phyloP scores from a whole-genome alignment of 2,888 invertebrate genomes.

The Petrolisthes cinctipes region DNA sequence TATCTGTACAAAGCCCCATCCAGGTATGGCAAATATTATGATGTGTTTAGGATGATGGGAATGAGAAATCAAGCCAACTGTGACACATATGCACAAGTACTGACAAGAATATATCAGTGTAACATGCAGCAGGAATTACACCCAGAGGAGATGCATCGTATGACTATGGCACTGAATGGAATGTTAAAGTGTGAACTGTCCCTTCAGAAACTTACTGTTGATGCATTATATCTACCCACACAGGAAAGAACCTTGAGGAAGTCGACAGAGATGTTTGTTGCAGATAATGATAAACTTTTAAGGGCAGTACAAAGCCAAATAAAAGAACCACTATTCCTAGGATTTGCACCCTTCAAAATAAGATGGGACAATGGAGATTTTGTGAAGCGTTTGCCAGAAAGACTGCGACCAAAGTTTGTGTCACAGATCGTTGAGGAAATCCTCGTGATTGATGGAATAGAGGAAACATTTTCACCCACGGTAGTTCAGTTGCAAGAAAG shows the following conservation, averaged over 20 bases:
- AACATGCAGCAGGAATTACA: not conserved
- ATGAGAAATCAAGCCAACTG: not conserved
- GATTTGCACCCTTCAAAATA: constrained; percentile 6
- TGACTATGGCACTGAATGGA: constrained; percentile 19
- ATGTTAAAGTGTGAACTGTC: not conserved
- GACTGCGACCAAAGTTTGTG: no score
- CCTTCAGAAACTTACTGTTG: constrained; percentile 10
- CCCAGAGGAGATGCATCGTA: constrained; percentile 5
- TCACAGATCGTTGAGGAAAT: not conserved
- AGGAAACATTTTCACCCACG: no score
- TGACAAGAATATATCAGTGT: constrained; percentile 11
- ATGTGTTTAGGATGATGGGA: constrained; percentile 16
- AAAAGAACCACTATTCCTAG: constrained; percentile 25
- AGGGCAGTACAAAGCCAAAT: not conserved
- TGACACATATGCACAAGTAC: constrained; percentile 28
- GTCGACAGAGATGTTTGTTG: constrained; percentile 37
- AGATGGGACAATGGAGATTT: not conserved
- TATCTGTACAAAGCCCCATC: constrained; percentile 36
- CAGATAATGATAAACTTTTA: constrained; percentile 27
- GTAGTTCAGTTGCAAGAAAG: no score
- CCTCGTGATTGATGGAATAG: no score
- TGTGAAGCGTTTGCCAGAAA: no score
- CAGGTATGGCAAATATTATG: constrained; percentile 34
- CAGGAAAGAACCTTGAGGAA: not conserved
- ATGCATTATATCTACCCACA: constrained; percentile 25